A percentile compares a stretch with the other conserved stretches of the same genome.
Evolutionary conservation across 2,113 vertebrate species (phyloP).

Genomic region (Lophura nycthemera): DNA sequence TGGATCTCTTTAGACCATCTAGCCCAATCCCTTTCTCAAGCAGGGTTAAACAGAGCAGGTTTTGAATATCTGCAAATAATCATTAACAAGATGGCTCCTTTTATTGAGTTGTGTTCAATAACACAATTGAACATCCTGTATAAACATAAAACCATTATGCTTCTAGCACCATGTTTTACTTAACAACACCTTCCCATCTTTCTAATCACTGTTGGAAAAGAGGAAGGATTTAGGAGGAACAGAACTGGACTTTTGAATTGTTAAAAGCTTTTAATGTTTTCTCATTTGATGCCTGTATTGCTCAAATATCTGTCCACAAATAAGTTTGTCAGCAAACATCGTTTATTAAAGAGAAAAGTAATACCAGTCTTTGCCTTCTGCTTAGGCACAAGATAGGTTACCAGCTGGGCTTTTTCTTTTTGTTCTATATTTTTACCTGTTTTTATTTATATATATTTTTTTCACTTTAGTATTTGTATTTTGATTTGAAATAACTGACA

Average conservation of each 20-base stretch:
- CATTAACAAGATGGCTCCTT: neutral
- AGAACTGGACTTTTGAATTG: neutral
- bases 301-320: slow-evolving; percentile 24
- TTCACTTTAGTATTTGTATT: neutral
- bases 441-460: neutral
- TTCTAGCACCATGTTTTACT: neutral
- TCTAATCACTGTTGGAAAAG: neutral
- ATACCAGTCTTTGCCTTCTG: neutral
- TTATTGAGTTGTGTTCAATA: neutral
- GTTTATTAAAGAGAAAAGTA: slow-evolving; percentile 1
- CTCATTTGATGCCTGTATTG: neutral
- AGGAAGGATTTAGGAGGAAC: neutral
- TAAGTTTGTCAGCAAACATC: slow-evolving; percentile 27
- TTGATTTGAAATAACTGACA: neutral
- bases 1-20: neutral
- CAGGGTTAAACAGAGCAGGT: neutral
- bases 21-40: accelerated
- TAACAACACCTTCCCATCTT: neutral
- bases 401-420: neutral
- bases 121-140: accelerated
- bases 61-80: neutral
- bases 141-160: neutral
- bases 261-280: neutral
- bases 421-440: neutral
- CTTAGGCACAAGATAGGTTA: neutral